Evolutionary conservation across 2,113 vertebrate species (phyloP).

Genomic region (Alosa alosa): DNA sequence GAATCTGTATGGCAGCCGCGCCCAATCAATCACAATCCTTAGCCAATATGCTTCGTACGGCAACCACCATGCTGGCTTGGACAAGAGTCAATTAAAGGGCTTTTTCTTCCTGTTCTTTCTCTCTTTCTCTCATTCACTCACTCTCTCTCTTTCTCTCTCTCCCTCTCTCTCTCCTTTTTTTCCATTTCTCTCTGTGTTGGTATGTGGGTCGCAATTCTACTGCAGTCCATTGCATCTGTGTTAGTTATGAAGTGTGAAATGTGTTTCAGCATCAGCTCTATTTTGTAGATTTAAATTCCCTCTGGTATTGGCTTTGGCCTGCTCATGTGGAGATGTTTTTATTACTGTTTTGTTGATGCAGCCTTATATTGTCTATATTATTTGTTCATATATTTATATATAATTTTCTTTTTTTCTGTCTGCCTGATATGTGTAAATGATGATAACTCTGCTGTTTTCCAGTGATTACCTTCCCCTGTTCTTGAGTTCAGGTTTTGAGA

Average conservation of each 20-base stretch:
- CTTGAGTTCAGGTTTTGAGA: background rate
- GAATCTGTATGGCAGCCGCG: slow-evolving; percentile 70
- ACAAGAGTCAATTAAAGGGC: slow-evolving; percentile 63
- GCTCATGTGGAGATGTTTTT: background rate
- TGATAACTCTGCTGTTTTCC: too few relatives aligned
- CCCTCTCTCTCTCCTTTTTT: too few relatives aligned
- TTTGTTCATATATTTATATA: background rate
- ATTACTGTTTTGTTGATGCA: background rate
- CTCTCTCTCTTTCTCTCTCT: too few relatives aligned
- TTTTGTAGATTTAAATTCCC: background rate
- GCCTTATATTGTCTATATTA: background rate
- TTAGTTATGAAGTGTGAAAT: background rate
- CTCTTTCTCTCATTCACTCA: background rate
- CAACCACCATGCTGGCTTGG: slow-evolving; percentile 66
- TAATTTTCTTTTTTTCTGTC: background rate
- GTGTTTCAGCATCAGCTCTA: background rate
- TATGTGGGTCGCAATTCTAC: background rate
- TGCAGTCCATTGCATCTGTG: background rate
- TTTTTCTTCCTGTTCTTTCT: background rate
- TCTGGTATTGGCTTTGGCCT: too few relatives aligned
- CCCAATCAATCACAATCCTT: slow-evolving; percentile 78
- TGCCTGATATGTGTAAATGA: too few relatives aligned
- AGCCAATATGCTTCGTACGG: slow-evolving; percentile 73
- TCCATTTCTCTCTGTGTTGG: background rate
- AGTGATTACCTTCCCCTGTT: too few relatives aligned